A percentile compares a stretch with the other conserved stretches of the same genome.
These are phyloP conservation scores for Prionace glauca DNA, from an alignment of 2,797 vertebrate species.

Conservation along the genomic window DNA sequence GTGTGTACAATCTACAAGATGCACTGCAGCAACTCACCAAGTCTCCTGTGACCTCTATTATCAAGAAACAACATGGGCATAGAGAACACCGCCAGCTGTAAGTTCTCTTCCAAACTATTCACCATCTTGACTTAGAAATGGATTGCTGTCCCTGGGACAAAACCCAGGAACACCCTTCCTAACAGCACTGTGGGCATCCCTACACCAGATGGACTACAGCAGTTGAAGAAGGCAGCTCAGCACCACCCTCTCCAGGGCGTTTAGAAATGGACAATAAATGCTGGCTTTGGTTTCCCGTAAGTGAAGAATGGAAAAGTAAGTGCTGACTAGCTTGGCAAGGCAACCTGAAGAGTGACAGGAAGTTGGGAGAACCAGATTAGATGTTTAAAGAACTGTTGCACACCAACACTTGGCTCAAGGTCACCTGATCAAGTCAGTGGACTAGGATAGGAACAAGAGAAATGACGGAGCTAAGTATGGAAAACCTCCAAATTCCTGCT, in stretches of 20 bases:
- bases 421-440: background rate
- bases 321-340: background rate
- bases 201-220: no score
- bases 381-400: background rate
- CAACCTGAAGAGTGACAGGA: background rate
- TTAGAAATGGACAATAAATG: background rate
- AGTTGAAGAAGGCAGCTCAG: background rate
- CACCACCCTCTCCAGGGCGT: background rate
- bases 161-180: no score
- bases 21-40: no score
- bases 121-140: no score
- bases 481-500: background rate
- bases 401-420: background rate
- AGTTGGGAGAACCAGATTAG: background rate
- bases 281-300: background rate
- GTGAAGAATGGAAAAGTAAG: no score
- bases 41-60: no score
- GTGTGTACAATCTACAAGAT: no score
- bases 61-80: no score
- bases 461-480: background rate
- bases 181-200: no score
- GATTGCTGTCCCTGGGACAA: no score
- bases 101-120: no score
- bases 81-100: no score
- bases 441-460: background rate